Evolutionary conservation across 2,888 invertebrate species (phyloP).

Genomic region (Acrocyrtus sp.): DNA sequence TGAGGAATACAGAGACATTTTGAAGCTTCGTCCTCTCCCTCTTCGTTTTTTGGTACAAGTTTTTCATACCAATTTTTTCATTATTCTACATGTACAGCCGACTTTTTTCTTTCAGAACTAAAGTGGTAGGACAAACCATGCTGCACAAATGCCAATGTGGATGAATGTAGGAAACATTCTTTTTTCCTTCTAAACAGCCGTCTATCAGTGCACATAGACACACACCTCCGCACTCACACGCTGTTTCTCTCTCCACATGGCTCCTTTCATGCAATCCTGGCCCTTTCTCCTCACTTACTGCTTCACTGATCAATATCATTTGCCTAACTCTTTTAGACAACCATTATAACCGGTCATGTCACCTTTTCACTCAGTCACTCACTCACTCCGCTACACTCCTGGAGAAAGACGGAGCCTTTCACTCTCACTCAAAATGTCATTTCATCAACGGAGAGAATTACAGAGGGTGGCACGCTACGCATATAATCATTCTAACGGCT

Average conservation of each 20-base stretch:
- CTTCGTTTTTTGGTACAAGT: no score
- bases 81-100: neutral
- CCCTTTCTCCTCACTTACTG: neutral
- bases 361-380: constrained; percentile 17
- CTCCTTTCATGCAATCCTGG: constrained; percentile 1
- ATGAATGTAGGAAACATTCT: neutral
- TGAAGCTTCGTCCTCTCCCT: no score
- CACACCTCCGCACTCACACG: neutral
- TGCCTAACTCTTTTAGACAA: constrained; percentile 24
- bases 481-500: no score
- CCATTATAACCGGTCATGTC: constrained; percentile 39
- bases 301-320: constrained; percentile 44
- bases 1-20: no score
- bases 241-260: constrained; percentile 8
- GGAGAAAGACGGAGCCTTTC: constrained; percentile 17
- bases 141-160: neutral
- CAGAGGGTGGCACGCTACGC: no score
- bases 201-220: neutral
- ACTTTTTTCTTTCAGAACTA: neutral
- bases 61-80: no score
- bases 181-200: neutral
- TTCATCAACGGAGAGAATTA: no score
- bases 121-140: no score
- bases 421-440: constrained; percentile 37
- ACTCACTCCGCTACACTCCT: no score